phyloP scores from a whole-genome alignment of 2,888 invertebrate genomes.

The Harpagoxenus sublaevis region DNA sequence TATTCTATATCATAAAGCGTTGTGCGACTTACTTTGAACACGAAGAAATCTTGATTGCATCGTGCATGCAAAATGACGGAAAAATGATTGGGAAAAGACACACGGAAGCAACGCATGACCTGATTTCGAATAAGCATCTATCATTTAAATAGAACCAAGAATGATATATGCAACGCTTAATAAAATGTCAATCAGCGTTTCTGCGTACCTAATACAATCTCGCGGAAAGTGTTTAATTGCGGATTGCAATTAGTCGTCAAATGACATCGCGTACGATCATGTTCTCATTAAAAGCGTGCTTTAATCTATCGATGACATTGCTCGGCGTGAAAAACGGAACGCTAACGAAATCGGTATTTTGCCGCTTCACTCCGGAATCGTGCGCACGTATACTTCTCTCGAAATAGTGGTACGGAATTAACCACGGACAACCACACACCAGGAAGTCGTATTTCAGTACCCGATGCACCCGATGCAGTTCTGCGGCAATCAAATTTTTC shows the following conservation, averaged over 20 bases:
- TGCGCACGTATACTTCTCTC: conserved; percentile 10
- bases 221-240: neutral
- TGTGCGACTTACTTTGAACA: neutral
- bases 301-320: conserved; percentile 35
- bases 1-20: neutral
- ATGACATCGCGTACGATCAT: neutral
- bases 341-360: conserved; percentile 14
- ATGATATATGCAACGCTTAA: too few relatives aligned
- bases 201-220: neutral
- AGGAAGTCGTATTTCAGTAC: conserved; percentile 50
- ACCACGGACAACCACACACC: conserved; percentile 11
- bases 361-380: conserved; percentile 6
- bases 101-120: neutral
- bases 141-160: neutral
- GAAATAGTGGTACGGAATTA: conserved; percentile 50
- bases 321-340: neutral
- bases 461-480: conserved; percentile 46
- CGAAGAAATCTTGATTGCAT: neutral
- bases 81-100: neutral
- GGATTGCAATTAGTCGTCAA: neutral
- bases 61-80: neutral
- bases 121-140: conserved; percentile 6
- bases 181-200: neutral
- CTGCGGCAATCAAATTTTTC: conserved; percentile 37
- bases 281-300: neutral